Percentiles rank a stretch among this genome's conserved stretches.
phyloP scores from a whole-genome alignment of 2,113 vertebrate genomes.

The Trochalopteron elliotii region DNA sequence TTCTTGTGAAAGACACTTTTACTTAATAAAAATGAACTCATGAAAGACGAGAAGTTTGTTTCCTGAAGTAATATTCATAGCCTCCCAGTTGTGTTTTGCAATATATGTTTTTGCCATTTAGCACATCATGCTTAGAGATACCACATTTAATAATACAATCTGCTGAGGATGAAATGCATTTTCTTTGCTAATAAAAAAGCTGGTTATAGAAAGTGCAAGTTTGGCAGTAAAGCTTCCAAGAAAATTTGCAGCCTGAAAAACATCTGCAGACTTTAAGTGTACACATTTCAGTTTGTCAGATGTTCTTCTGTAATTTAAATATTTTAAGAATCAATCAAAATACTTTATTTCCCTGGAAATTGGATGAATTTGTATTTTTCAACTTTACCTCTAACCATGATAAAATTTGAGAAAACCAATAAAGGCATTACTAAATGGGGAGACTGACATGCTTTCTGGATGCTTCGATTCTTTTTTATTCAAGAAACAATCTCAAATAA shows the following conservation, averaged over 20 bases:
- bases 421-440: not conserved
- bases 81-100: not conserved
- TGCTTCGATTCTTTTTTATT: not conserved
- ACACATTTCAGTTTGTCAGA: slow-evolving; percentile 14
- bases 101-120: slow-evolving; percentile 17
- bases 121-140: slow-evolving; percentile 18
- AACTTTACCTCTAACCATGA: not conserved
- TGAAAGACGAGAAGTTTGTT: slow-evolving; percentile 8
- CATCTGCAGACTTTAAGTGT: slow-evolving; percentile 23
- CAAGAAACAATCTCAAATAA: not conserved
- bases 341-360: not conserved
- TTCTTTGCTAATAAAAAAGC: slow-evolving; percentile 42
- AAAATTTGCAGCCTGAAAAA: slow-evolving; percentile 35
- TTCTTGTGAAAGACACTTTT: slow-evolving; percentile 2
- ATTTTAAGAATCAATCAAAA: slow-evolving; percentile 46
- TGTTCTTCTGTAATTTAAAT: slow-evolving; percentile 35
- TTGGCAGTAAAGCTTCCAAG: slow-evolving; percentile 25
- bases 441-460: not conserved
- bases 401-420: not conserved
- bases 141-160: slow-evolving; percentile 31
- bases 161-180: slow-evolving; percentile 42
- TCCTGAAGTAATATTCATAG: not conserved
- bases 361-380: not conserved
- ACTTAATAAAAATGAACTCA: slow-evolving; percentile 4
- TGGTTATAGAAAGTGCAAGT: slow-evolving; percentile 43